Percentiles rank a stretch among this genome's conserved stretches.
Conservation (phyloP, 2,797 vertebrate species). For the Prunella strophiata region DNA sequence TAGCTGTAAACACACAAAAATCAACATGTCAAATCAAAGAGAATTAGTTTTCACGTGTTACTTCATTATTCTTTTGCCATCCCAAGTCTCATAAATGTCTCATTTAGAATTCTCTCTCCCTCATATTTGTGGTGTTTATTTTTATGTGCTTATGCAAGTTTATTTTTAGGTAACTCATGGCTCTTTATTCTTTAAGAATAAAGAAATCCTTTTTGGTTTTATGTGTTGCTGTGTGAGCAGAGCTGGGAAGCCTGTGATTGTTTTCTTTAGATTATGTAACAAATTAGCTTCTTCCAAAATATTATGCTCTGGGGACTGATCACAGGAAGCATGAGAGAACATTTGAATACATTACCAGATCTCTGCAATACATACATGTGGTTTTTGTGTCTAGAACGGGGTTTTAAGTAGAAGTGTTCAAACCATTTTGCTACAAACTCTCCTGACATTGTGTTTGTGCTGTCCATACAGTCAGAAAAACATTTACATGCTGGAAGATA, state of each 20-base stretch:
- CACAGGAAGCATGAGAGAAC: neutral
- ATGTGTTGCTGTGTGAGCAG: neutral
- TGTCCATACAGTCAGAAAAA: neutral
- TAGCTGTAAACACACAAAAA: neutral
- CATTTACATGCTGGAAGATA: neutral
- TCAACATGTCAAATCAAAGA: neutral
- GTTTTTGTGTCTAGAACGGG: neutral
- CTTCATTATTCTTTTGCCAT: slow-evolving; percentile 25
- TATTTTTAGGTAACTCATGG: neutral
- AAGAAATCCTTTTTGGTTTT: neutral
- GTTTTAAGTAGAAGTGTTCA: neutral
- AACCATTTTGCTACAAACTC: neutral
- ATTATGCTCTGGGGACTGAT: slow-evolving; percentile 2
- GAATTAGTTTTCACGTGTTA: slow-evolving; percentile 17
- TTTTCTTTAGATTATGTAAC: slow-evolving; percentile 30
- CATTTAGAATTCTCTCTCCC: slow-evolving; percentile 32
- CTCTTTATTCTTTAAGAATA: neutral
- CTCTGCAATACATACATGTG: neutral
- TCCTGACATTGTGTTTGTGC: neutral
- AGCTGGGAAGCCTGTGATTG: neutral
- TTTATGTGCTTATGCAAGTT: neutral
- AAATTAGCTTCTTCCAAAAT: slow-evolving; percentile 48
- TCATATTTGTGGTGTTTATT: neutral
- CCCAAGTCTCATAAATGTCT: neutral
- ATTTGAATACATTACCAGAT: neutral